Base-by-base conservation (phyloP, 2,888 invertebrate species). In the Unio pictorum region DNA sequence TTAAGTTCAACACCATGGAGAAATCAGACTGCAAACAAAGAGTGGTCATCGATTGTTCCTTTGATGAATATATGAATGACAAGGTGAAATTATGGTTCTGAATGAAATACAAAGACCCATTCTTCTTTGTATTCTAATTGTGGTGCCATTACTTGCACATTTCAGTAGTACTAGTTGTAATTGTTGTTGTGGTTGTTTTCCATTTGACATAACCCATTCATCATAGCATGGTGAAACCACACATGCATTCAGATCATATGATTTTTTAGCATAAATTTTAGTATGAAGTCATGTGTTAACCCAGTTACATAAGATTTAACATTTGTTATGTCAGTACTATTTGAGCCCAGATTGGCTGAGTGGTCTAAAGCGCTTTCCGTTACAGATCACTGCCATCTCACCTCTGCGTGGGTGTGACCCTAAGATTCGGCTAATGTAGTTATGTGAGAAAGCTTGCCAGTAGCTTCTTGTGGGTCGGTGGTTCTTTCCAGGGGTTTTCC, bases 31-130 rank as follows among this genome's bases (percentile, higher is more conserved):
- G 94, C 87, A 94, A 93, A 90, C 92, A 93, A 67, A 92, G 92
- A 67, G 92, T 98, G 23, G 94, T 94, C 23, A 93, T 99, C 79
- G 98, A 99, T 89, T 93, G 97, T 86, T 95, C 96, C 86, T 98
- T 96, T 89, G 96, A 97, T 87, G 92, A 95, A 77, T 91, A 95
- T 65, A 99, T 99, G 98, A 94, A 93, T 75, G 95, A 95, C 78
- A 94, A 94, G 90, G 91, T 90, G 78, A 67, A 62, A 26, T 18
- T 58, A 11, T 45, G 45, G 15, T 45, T 45, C 45, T 45, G 45
- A 45, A 45, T 11, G 45, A 45, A 23, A 61, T 20, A 26, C 4
- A 66, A 30, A 45, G 20, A 54, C 7, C 20, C 3, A 30, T 61
- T 23, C 11, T 28, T 61, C 15, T 61, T 28, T 28, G 11, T 61